phyloP scores from a whole-genome alignment of 2,888 invertebrate species.

The Synergus japonicus region DNA sequence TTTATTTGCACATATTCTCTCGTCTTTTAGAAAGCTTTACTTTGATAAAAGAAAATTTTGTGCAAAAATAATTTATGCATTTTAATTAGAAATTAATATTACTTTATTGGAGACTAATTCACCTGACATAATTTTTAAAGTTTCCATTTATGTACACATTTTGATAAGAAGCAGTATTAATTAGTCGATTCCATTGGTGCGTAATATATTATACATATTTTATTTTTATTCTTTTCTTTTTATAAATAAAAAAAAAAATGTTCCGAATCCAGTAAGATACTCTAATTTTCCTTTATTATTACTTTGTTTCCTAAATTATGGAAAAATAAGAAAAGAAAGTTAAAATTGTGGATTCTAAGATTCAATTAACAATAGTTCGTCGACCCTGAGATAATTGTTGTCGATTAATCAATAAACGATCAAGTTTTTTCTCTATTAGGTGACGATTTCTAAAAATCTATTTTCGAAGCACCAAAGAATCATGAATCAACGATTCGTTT shows the following conservation, averaged over 20 bases:
- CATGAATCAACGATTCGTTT: conserved; percentile 5
- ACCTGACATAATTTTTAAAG: neutral
- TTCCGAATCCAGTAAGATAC: neutral
- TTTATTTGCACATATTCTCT: neutral
- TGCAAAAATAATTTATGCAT: neutral
- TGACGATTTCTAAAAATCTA: conserved; percentile 23
- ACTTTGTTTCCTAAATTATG: neutral
- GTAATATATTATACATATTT: neutral
- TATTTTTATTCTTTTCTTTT: neutral
- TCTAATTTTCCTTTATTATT: neutral
- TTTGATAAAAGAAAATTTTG: neutral
- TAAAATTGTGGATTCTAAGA: neutral
- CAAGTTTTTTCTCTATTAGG: neutral
- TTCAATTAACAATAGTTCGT: neutral
- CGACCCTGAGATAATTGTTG: conserved; percentile 10
- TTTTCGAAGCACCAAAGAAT: conserved; percentile 26
- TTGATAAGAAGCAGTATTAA: neutral
- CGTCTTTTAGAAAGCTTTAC: neutral
- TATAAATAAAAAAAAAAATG: neutral
- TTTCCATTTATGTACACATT: conserved; percentile 19
- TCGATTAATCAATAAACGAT: conserved; percentile 20
- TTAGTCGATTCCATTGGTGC: neutral
- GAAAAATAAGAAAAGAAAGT: neutral
- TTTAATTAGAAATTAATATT: conserved; percentile 5
- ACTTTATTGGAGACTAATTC: neutral